Conservation (phyloP, 2,797 vertebrate species). For the Anomalospiza imberbis region DNA sequence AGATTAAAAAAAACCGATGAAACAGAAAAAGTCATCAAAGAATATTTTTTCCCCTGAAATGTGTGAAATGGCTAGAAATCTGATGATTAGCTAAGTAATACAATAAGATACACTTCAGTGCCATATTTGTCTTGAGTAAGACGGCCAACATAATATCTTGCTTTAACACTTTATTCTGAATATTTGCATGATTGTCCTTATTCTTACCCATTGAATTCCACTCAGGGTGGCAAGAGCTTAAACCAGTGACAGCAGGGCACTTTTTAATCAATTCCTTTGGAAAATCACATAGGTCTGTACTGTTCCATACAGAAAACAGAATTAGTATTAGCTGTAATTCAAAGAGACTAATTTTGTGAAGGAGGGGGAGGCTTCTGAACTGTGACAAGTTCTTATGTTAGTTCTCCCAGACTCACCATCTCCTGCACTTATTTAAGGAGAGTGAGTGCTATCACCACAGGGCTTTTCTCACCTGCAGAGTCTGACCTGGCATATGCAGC, state of each 20-base stretch:
- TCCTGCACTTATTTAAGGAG: not conserved
- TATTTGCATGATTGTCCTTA: not conserved
- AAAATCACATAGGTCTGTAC: conserved; percentile 3
- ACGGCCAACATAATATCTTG: not conserved
- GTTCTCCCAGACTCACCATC: not conserved
- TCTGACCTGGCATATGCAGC: not conserved
- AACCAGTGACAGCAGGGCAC: not conserved
- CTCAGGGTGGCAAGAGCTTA: not conserved
- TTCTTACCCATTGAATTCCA: not conserved
- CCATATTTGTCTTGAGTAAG: not conserved
- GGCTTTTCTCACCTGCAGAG: not conserved
- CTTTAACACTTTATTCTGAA: conserved; percentile 5
- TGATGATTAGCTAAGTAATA: not conserved
- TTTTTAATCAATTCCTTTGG: conserved; percentile 8
- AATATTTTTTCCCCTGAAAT: not conserved
- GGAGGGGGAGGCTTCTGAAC: not conserved
- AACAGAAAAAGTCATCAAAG: not conserved
- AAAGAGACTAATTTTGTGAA: not conserved
- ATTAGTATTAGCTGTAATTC: not conserved
- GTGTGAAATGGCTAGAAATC: not conserved
- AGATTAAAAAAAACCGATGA: not conserved
- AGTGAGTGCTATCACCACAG: not conserved
- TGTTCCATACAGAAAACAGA: not conserved
- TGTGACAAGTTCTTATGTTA: not conserved
- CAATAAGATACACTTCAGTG: not conserved